Evolutionary conservation across 2,888 invertebrate genomes (phyloP).

Genomic region (Oxyscelio sp.): DNA sequence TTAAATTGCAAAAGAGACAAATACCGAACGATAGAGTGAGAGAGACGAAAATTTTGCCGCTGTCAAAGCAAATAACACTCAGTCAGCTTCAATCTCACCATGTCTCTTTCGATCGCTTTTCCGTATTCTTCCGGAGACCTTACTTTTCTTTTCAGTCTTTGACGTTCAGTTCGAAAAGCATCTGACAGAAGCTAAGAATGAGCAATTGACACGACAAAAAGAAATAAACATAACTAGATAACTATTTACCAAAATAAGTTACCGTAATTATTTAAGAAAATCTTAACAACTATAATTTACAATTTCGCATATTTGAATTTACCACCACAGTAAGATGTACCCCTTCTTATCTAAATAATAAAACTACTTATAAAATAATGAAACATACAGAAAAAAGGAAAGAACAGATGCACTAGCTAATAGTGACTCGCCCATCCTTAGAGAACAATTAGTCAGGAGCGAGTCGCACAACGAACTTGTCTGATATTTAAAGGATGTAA

Average conservation of each 20-base stretch:
- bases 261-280: neutral
- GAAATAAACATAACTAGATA: neutral
- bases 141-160: conserved; percentile 38
- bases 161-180: conserved; percentile 19
- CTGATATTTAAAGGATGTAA: too few relatives aligned
- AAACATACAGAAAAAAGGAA: neutral
- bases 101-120: conserved; percentile 53
- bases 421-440: conserved; percentile 10
- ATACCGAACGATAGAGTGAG: conserved; percentile 19
- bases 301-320: neutral
- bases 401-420: neutral
- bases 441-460: neutral
- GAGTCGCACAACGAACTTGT: neutral
- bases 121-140: conserved; percentile 35
- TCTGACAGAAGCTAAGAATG: conserved; percentile 31
- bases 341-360: conserved; percentile 1
- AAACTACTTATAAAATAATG: too few relatives aligned
- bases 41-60: conserved; percentile 57
- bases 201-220: conserved; percentile 2
- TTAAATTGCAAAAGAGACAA: conserved; percentile 68
- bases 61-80: conserved; percentile 69
- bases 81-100: conserved; percentile 66
- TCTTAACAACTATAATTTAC: neutral
- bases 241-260: neutral
- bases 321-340: neutral